These are phyloP conservation scores for Zaprionus vittiger DNA, from an alignment of 1,140 invertebrate genomes.

Conservation along the genomic window DNA sequence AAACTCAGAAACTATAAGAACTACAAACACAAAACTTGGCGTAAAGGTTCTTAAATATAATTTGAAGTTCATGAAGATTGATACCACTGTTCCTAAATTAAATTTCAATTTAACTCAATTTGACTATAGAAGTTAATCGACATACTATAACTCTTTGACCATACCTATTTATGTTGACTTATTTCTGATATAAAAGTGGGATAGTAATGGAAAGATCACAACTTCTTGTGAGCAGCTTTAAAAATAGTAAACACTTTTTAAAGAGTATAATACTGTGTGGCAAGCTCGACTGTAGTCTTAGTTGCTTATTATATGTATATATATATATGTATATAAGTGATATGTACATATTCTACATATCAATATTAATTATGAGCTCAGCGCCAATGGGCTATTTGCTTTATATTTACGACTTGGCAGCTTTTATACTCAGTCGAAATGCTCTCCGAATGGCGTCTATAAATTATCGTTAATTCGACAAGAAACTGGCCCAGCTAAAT, in stretches of 20 bases:
- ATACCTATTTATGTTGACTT: too few relatives aligned
- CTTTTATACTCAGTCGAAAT: conserved; percentile 11
- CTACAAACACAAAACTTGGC: background rate
- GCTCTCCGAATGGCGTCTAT: conserved; percentile 17
- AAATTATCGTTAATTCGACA: conserved; percentile 45
- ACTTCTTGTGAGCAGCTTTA: too few relatives aligned
- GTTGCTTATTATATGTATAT: background rate
- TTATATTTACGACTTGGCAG: conserved; percentile 54
- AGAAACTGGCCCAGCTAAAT: background rate
- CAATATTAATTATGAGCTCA: conserved; percentile 60
- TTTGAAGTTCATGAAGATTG: too few relatives aligned
- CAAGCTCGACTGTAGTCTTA: background rate
- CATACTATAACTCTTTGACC: too few relatives aligned
- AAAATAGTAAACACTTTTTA: background rate
- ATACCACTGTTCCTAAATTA: too few relatives aligned
- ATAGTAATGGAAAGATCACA: too few relatives aligned
- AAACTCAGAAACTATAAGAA: background rate
- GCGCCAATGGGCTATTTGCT: conserved; percentile 33
- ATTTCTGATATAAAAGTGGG: too few relatives aligned
- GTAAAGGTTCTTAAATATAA: background rate
- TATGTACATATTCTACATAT: conserved; percentile 14
- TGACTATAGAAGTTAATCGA: too few relatives aligned
- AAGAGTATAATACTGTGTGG: background rate
- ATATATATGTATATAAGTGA: background rate
- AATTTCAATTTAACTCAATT: too few relatives aligned